phyloP scores from a whole-genome alignment of 2,797 vertebrate genomes.

The Helicolenus hilgendorfi region DNA sequence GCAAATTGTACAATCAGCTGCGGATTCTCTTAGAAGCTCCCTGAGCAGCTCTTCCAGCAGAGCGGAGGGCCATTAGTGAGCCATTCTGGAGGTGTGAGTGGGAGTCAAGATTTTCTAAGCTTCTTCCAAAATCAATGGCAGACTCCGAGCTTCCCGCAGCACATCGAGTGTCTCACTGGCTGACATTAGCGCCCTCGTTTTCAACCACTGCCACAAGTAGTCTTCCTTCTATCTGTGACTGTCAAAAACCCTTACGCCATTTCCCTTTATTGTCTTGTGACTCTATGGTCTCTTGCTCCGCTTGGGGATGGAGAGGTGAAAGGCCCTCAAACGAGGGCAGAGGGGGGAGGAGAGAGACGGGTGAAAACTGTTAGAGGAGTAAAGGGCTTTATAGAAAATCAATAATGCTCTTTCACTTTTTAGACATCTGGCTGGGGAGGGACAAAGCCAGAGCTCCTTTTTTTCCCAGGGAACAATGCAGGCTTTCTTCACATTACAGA shows the following conservation, averaged over 20 bases:
- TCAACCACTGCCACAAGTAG: slow-evolving; percentile 9
- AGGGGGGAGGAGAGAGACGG: not conserved
- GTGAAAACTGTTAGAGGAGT: slow-evolving; percentile 14
- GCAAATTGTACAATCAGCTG: slow-evolving; percentile 35
- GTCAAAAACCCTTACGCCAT: slow-evolving; percentile 21
- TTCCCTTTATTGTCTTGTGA: slow-evolving; percentile 37
- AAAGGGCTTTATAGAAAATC: slow-evolving; percentile 74
- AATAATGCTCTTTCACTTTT: slow-evolving; percentile 67
- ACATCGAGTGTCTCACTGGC: slow-evolving; percentile 22
- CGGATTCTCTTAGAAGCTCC: slow-evolving; percentile 55
- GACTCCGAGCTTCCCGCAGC: slow-evolving; percentile 29
- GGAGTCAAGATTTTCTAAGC: slow-evolving; percentile 73
- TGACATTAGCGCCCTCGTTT: slow-evolving; percentile 23
- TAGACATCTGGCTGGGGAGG: slow-evolving; percentile 10
- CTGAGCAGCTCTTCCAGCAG: slow-evolving; percentile 58
- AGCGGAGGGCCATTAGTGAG: slow-evolving; percentile 77
- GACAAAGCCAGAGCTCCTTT: slow-evolving; percentile 5
- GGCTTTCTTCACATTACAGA: slow-evolving; percentile 44
- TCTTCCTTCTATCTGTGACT: slow-evolving; percentile 9
- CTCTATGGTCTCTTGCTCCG: slow-evolving; percentile 12
- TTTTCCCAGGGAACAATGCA: not conserved
- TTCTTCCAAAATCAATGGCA: slow-evolving; percentile 54
- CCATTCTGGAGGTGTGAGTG: slow-evolving; percentile 72
- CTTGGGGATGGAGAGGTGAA: slow-evolving; percentile 32
- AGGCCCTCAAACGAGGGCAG: slow-evolving; percentile 22